These are phyloP conservation scores for Phlogophora meticulosa DNA, from an alignment of 2,888 invertebrate genomes.

Conservation along the genomic window DNA sequence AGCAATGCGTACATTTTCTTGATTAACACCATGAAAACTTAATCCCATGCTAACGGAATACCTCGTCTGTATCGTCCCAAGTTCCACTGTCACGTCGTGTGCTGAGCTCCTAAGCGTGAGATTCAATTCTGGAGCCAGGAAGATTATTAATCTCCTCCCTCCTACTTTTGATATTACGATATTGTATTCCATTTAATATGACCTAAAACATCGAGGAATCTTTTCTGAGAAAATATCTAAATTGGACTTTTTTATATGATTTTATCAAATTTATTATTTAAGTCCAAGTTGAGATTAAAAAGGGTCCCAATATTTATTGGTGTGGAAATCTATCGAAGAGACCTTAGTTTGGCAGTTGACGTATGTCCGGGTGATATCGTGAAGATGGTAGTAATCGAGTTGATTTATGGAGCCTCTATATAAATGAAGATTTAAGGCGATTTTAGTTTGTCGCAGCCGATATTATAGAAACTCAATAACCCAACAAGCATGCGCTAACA, in stretches of 20 bases:
- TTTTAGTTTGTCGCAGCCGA: background rate
- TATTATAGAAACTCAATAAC: too few species aligned
- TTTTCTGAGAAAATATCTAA: conserved; percentile 20
- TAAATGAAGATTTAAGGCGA: background rate
- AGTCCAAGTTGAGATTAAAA: too few species aligned
- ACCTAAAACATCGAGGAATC: conserved; percentile 27
- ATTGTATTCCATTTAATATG: conserved; percentile 56
- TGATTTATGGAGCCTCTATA: too few species aligned
- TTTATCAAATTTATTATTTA: background rate
- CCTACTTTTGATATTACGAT: conserved; percentile 46
- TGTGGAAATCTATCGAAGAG: background rate
- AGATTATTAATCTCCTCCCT: conserved; percentile 59
- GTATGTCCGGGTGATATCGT: background rate
- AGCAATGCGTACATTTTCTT: too few species aligned
- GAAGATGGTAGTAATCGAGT: too few species aligned
- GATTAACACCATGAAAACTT: too few species aligned
- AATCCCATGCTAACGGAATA: too few species aligned
- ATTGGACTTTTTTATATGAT: background rate
- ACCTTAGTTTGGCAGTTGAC: background rate
- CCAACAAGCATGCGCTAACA: too few species aligned
- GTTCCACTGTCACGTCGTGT: conserved; percentile 17
- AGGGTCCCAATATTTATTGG: background rate
- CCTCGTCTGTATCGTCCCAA: conserved; percentile 2
- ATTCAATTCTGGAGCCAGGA: conserved; percentile 57
- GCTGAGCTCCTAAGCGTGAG: conserved; percentile 33